Conservation (phyloP, 2,888 invertebrate genomes). For the Microplitis manilae region DNA sequence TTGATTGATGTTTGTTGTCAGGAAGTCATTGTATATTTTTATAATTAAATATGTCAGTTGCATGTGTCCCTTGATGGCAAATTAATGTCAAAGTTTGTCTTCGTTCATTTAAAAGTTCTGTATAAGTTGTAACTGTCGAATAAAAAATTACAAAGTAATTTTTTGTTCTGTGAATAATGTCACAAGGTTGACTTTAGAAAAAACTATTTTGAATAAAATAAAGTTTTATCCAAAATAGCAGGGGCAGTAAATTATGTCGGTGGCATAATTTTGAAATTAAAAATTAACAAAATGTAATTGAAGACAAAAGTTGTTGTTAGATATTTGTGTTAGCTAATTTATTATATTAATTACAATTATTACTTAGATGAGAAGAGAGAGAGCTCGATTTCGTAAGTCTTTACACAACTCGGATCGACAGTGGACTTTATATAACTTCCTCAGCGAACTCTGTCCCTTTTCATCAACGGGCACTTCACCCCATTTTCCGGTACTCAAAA, state of each 20-base stretch:
- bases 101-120: background rate
- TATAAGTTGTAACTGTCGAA: background rate
- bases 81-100: background rate
- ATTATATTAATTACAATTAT: background rate
- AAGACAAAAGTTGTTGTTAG: background rate
- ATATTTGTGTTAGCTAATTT: background rate
- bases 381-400: background rate
- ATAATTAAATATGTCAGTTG: too few species aligned
- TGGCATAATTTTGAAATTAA: background rate
- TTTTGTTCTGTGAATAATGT: background rate
- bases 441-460: background rate
- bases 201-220: background rate
- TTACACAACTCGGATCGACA: background rate
- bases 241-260: background rate
- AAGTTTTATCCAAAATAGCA: background rate
- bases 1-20: too few species aligned
- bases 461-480: background rate
- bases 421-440: background rate
- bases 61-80: too few species aligned
- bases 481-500: background rate
- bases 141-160: background rate
- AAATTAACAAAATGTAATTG: background rate
- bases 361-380: background rate
- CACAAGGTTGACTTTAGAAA: background rate
- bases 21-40: too few species aligned